Conservation (phyloP, 1,140 invertebrate species). For the Drosophila rhopaloa region DNA sequence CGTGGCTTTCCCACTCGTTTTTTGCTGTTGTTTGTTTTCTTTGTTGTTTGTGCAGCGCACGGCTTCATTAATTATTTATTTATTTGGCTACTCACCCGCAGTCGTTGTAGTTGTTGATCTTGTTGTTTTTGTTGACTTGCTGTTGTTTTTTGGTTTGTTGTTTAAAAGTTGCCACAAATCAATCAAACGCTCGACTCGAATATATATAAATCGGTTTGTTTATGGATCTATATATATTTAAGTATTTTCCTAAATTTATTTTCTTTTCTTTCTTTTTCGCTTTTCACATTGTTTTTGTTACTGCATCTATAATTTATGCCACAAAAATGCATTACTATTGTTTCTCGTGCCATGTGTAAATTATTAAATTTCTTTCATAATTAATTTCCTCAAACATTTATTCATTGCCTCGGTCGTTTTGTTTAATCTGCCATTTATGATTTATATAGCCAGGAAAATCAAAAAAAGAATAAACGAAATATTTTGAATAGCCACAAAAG, state of each 20-base stretch:
- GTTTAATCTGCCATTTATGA: conserved; percentile 15
- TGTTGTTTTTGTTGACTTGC: conserved; percentile 25
- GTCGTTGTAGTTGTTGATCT: conserved; percentile 18
- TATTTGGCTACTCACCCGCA: conserved; percentile 70
- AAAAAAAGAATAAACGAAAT: neutral
- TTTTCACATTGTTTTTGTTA: conserved; percentile 16
- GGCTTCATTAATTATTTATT: conserved; percentile 75
- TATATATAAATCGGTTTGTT: conserved; percentile 20
- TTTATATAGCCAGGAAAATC: conserved; percentile 16
- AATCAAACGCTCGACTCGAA: conserved; percentile 58
- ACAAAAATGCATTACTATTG: conserved; percentile 16
- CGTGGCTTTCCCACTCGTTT: conserved; percentile 5
- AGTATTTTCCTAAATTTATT: conserved; percentile 19
- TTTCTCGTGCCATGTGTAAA: conserved; percentile 1
- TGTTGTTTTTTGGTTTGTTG: conserved; percentile 6
- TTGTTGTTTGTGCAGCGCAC: conserved; percentile 55
- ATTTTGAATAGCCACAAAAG: neutral
- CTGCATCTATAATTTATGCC: conserved; percentile 24
- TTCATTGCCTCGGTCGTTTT: conserved; percentile 11
- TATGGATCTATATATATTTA: conserved; percentile 37
- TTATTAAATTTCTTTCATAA: conserved; percentile 33
- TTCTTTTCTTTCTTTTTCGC: conserved; percentile 27
- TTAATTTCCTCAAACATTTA: conserved; percentile 18
- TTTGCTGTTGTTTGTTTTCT: conserved; percentile 13
- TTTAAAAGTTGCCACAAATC: conserved; percentile 62